phyloP scores from a whole-genome alignment of 1,140 invertebrate species.

The Meloidogyne exigua region DNA sequence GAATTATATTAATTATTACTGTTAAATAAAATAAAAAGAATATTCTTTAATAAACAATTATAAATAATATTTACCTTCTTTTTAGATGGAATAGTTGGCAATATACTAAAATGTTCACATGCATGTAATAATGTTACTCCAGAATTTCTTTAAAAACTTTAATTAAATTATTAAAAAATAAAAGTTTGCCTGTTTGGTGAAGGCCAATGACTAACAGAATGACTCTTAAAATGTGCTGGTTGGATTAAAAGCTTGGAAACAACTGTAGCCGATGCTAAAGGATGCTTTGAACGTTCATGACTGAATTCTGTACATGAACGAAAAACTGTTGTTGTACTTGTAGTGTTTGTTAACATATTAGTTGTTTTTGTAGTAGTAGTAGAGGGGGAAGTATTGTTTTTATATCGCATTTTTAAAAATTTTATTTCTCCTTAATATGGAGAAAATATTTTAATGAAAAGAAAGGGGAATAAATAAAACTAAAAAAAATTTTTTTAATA shows the following conservation, averaged over 20 bases:
- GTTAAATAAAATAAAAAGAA: no score
- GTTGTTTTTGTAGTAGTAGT: neutral
- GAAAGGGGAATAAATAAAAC: neutral
- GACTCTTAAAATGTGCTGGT: neutral
- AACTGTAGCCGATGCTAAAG: neutral
- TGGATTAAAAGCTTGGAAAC: neutral
- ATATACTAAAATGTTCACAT: neutral
- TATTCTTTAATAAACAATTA: no score
- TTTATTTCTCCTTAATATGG: neutral
- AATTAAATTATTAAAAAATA: no score
- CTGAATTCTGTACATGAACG: slow-evolving; percentile 2
- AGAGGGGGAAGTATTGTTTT: neutral
- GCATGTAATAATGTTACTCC: neutral
- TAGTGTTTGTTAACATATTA: neutral
- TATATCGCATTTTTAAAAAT: neutral
- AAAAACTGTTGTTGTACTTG: neutral
- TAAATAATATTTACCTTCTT: neutral
- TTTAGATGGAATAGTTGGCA: neutral
- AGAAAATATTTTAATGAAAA: neutral
- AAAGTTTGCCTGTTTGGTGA: neutral
- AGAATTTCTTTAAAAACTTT: neutral
- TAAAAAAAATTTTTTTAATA: no score
- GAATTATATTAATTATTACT: no score
- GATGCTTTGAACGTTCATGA: slow-evolving; percentile 1
- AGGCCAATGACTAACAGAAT: neutral